Evolutionary conservation across 2,888 invertebrate genomes (phyloP).

Genomic region (Helicoverpa assulta): DNA sequence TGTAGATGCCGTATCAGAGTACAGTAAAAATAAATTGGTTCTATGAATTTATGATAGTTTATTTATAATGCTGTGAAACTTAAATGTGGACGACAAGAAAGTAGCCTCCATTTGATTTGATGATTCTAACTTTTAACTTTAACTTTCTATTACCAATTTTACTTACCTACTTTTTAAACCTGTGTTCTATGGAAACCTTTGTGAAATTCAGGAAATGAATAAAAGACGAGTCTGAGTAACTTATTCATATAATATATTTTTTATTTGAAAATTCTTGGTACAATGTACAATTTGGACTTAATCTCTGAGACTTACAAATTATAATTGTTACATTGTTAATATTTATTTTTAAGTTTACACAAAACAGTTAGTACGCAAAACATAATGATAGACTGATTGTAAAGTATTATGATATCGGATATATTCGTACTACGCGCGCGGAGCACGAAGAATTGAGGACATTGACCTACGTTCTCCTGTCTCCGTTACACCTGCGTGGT

Average conservation of each 20-base stretch:
- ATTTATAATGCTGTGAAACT: too few relatives aligned
- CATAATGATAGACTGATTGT: slow-evolving; percentile 15
- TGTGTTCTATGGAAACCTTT: not conserved
- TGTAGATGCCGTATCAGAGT: too few relatives aligned
- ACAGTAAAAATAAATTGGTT: too few relatives aligned
- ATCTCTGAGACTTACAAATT: slow-evolving; percentile 73
- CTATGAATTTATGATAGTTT: too few relatives aligned
- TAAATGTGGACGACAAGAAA: too few relatives aligned
- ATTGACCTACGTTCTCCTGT: too few relatives aligned
- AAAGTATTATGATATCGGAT: not conserved
- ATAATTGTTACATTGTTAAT: slow-evolving; percentile 63
- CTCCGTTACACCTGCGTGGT: too few relatives aligned
- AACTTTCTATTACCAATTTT: too few relatives aligned
- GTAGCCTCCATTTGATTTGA: too few relatives aligned
- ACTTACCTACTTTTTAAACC: too few relatives aligned
- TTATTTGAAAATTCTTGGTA: slow-evolving; percentile 86
- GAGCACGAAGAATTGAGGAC: not conserved
- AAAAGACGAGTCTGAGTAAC: slow-evolving; percentile 82
- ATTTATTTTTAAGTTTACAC: slow-evolving; percentile 34
- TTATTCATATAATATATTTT: slow-evolving; percentile 85
- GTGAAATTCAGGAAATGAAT: slow-evolving; percentile 47
- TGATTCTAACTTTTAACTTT: too few relatives aligned
- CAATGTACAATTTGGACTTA: slow-evolving; percentile 86
- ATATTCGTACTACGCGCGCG: not conserved
- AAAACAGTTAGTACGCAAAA: slow-evolving; percentile 52